Evolutionary conservation across 2,888 invertebrate genomes (phyloP).

Genomic region (Scaptomyza caliginosa): DNA sequence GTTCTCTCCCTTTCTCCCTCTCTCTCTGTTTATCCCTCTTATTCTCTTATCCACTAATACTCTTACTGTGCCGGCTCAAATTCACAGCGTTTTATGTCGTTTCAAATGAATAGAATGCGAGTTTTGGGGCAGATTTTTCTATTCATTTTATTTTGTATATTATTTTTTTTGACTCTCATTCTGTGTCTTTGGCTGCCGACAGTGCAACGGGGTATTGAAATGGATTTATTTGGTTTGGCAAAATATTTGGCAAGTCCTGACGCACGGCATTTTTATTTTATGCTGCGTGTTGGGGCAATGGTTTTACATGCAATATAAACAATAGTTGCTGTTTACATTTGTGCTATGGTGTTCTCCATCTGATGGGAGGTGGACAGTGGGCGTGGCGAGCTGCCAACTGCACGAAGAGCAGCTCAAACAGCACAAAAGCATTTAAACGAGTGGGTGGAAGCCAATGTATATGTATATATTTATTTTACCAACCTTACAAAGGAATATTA

Average conservation of each 20-base stretch:
- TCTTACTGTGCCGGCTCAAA: constrained; percentile 51
- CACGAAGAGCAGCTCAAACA: constrained; percentile 47
- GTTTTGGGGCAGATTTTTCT: constrained; percentile 21
- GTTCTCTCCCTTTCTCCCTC: not conserved
- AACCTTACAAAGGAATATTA: constrained; percentile 43
- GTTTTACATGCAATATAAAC: constrained; percentile 58
- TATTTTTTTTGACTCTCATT: not conserved
- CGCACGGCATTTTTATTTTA: constrained; percentile 53
- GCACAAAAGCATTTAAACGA: constrained; percentile 51
- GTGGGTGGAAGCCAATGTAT: not conserved
- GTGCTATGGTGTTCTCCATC: constrained; percentile 15
- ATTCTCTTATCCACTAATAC: constrained; percentile 67
- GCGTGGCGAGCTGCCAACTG: constrained; percentile 37
- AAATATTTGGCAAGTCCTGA: constrained; percentile 76
- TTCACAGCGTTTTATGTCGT: constrained; percentile 54
- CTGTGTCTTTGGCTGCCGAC: not conserved
- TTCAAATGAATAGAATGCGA: constrained; percentile 2
- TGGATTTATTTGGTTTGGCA: constrained; percentile 74
- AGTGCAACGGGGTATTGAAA: constrained; percentile 54
- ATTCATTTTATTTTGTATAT: constrained; percentile 3
- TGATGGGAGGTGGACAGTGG: constrained; percentile 22
- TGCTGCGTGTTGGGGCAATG: constrained; percentile 44
- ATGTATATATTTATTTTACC: constrained; percentile 4
- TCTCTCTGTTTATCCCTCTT: not conserved
- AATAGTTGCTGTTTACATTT: constrained; percentile 66